Evolutionary conservation across 53 echinoderm and acorn worm species (phyloP), one percentile per base, ranked within the genome.

Genomic region (Hippasteria phrygiana): DNA sequence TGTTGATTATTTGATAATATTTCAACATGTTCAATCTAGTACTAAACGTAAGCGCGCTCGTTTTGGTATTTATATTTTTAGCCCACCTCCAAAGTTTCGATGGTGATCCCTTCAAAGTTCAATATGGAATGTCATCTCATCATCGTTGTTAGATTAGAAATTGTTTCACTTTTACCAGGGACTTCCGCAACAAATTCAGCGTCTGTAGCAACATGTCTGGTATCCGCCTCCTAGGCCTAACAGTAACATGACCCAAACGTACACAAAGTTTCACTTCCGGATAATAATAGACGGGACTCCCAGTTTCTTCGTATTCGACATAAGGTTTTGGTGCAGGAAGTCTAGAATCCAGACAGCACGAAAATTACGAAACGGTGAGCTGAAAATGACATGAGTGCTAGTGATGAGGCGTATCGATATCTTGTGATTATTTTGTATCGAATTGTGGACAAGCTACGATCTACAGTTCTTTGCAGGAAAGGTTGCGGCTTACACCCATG

Each of bases 151-250:
- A n/a, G n/a, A n/a, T n/a, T n/a, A n/a, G n/a, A n/a, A n/a, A n/a
- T n/a, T n/a, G n/a, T n/a, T n/a, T n/a, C n/a, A n/a, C n/a, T n/a
- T n/a, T n/a, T n/a, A n/a, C n/a, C n/a, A n/a, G n/a, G 16, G 10
- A 14, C 14, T 9, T 35, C 0, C 14, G 11, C 36, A 32, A 27
- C 35, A 13, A 66, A 66, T 18, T 18, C 3, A 31, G 78, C 78
- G 78, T 78, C 78, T 78, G 78, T 78, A 59, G 78, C 78, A 78
- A 78, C 78, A 77, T 14, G 55, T 78, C 78, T 78, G 62, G 40
- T 40, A 18, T 78, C 78, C 39, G 78, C 59, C 78, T 59, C 78
- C 3, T 31, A 14, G 4, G 35, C 16, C 6, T 33, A 12, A 2
- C 17, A 59, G 7, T 1, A 8, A 7, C 59, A 17, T 59, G 59